A percentile compares a stretch with the other conserved stretches of the same genome.
These are phyloP conservation scores for Schizaphis graminum DNA, from an alignment of 2,888 invertebrate species.

Conservation along the genomic window DNA sequence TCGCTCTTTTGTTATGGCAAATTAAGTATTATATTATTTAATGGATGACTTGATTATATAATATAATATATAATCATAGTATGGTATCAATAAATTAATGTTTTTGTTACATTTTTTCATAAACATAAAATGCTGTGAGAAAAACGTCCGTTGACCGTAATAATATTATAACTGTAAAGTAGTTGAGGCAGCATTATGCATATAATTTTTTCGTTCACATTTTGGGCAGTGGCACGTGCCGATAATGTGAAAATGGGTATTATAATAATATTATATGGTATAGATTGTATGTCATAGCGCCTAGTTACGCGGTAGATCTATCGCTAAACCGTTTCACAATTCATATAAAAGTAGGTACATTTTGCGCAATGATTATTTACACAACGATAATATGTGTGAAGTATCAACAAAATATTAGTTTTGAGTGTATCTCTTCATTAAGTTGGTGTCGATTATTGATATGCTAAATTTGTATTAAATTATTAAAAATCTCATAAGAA, in stretches of 20 bases:
- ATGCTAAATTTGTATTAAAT: not conserved
- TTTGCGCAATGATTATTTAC: not conserved
- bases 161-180: not conserved
- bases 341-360: not conserved
- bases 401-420: not conserved
- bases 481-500: not conserved
- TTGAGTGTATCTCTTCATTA: not conserved
- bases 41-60: not conserved
- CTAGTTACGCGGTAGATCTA: not conserved
- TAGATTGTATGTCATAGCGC: too few species aligned
- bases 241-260: not conserved
- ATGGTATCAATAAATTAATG: not conserved
- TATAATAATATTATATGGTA: not conserved
- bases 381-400: not conserved
- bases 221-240: not conserved
- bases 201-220: not conserved
- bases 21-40: not conserved
- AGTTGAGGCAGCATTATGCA: not conserved
- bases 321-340: not conserved
- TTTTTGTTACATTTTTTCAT: not conserved
- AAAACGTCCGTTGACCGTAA: not conserved
- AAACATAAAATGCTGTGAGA: not conserved
- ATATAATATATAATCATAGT: not conserved
- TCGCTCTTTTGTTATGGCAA: not conserved
- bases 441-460: not conserved